Conservation (phyloP, 1,140 invertebrate genomes). For the Idris sp. region DNA sequence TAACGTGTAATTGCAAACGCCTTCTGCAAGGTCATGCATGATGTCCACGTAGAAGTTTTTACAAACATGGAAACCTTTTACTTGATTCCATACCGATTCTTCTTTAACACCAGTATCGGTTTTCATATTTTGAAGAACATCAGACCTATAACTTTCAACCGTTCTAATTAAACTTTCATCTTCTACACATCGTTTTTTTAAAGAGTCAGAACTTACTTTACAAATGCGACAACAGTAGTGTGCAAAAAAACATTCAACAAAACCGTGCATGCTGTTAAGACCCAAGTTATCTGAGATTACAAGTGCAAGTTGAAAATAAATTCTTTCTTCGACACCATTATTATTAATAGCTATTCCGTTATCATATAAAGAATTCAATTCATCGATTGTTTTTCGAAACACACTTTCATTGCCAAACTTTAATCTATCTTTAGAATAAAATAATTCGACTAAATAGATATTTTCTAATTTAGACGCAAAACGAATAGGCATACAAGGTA, state of each 20-base stretch:
- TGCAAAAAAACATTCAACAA: constrained; percentile 38
- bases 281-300: constrained; percentile 50
- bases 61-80: no score
- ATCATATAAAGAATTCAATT: constrained; percentile 1
- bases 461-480: constrained; percentile 22
- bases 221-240: constrained; percentile 51
- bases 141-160: no score
- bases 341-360: constrained; percentile 4
- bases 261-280: constrained; percentile 46
- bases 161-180: no score
- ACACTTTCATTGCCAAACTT: background rate
- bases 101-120: no score
- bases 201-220: no score
- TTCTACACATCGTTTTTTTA: no score
- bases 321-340: background rate
- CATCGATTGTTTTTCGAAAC: constrained; percentile 8
- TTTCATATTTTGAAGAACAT: no score
- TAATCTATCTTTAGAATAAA: constrained; percentile 5
- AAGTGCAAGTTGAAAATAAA: constrained; percentile 44
- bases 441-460: no score
- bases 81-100: no score
- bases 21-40: no score
- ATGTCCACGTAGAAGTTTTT: no score
- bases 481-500: constrained; percentile 19
- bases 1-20: no score